Evolutionary conservation across 2,888 invertebrate species (phyloP).

Genomic region (Dynastes hyllus): DNA sequence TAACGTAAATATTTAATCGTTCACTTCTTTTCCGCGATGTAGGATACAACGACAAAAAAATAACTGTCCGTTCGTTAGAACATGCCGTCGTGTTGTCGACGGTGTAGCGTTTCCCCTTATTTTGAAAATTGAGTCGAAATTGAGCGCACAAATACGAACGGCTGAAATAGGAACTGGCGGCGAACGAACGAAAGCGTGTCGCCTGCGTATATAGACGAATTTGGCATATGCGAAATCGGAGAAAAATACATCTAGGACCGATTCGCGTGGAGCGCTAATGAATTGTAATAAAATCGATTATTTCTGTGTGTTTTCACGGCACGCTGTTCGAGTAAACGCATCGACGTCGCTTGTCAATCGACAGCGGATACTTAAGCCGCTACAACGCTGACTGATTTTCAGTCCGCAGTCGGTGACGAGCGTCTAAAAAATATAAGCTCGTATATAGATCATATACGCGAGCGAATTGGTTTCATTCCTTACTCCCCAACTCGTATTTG

Average conservation of each 20-base stretch:
- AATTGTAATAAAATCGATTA: constrained; percentile 45
- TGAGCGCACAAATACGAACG: neutral
- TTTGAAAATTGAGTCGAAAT: constrained; percentile 11
- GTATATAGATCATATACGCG: neutral
- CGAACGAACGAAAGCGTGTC: constrained; percentile 1
- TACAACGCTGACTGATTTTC: constrained; percentile 53
- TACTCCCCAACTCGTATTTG: too few species aligned
- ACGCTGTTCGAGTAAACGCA: constrained; percentile 39
- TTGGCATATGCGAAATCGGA: constrained; percentile 3
- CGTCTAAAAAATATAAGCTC: constrained; percentile 30
- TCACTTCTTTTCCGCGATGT: constrained; percentile 10
- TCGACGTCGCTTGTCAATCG: constrained; percentile 52
- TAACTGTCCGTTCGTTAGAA: neutral
- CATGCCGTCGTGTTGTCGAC: neutral
- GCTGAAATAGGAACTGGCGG: constrained; percentile 9
- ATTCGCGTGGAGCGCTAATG: constrained; percentile 34
- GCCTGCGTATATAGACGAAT: neutral
- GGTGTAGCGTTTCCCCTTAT: neutral
- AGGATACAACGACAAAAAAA: constrained; percentile 1
- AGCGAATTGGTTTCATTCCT: too few species aligned
- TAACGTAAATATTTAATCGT: constrained; percentile 42
- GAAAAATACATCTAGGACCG: constrained; percentile 22
- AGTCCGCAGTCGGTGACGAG: constrained; percentile 52
- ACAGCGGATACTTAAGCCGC: constrained; percentile 57
- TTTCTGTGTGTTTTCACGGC: constrained; percentile 43